Evolutionary conservation across 2,797 vertebrate genomes (phyloP).

Genomic region (Melopsittacus undulatus): DNA sequence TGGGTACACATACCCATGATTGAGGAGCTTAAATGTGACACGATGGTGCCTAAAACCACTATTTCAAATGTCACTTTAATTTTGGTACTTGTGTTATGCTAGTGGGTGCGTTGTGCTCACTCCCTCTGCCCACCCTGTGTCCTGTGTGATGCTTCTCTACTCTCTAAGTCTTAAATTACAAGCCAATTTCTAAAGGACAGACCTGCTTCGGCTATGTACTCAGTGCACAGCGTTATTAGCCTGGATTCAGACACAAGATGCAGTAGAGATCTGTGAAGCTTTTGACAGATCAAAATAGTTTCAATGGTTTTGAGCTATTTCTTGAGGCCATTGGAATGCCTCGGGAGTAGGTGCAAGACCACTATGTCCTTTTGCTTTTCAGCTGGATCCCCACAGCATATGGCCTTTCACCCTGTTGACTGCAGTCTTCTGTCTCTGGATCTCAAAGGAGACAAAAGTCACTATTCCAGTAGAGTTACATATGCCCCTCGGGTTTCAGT

Average conservation of each 20-base stretch:
- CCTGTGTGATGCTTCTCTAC: not conserved
- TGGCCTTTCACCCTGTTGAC: not conserved
- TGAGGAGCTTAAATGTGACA: not conserved
- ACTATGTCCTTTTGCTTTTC: not conserved
- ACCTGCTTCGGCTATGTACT: not conserved
- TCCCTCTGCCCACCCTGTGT: not conserved
- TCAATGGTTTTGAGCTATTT: not conserved
- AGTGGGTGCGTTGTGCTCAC: not conserved
- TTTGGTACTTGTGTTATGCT: not conserved
- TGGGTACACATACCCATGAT: not conserved
- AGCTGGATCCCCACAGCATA: not conserved
- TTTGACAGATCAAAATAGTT: not conserved
- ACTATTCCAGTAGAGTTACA: not conserved
- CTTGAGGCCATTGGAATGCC: not conserved
- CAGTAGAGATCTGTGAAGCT: not conserved
- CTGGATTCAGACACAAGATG: not conserved
- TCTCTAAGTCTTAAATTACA: not conserved
- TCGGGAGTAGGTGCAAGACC: not conserved
- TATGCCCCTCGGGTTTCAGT: not conserved
- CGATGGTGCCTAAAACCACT: not conserved
- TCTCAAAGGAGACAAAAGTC: not conserved
- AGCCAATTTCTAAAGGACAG: not conserved
- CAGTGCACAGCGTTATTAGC: not conserved
- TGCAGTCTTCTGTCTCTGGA: not conserved
- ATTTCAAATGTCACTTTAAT: conserved; percentile 12